Conservation (phyloP, 2,888 invertebrate genomes). For the Amitus sp. region DNA sequence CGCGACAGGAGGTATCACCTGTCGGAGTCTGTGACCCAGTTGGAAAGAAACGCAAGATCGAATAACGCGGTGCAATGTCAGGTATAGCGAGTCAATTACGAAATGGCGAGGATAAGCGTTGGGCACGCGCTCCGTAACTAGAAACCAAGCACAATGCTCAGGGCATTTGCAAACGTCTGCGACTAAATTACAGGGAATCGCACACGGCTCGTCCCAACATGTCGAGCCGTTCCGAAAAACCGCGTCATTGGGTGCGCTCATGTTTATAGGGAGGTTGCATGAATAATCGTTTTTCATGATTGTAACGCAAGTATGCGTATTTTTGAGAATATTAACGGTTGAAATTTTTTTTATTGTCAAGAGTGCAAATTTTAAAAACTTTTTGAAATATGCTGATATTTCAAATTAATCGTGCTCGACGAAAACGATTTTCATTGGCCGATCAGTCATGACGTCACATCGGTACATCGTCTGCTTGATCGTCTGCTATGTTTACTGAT, state of each 20-base stretch:
- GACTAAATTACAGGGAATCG: slow-evolving; percentile 15
- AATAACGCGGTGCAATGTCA: slow-evolving; percentile 38
- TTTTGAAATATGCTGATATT: too few species aligned
- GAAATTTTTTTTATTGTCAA: too few species aligned
- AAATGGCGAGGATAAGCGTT: slow-evolving; percentile 27
- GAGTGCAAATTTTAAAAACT: too few species aligned
- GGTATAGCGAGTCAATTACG: slow-evolving; percentile 39
- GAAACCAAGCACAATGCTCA: slow-evolving; percentile 22
- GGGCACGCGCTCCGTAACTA: slow-evolving; percentile 20
- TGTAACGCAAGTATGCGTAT: too few species aligned
- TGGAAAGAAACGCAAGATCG: slow-evolving; percentile 31
- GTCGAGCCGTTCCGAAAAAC: slow-evolving; percentile 1
- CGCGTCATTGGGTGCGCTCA: not conserved
- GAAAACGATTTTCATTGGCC: too few species aligned
- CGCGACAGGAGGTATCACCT: slow-evolving; percentile 14
- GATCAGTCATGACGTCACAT: too few species aligned
- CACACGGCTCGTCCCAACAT: slow-evolving; percentile 13
- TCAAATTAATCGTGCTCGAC: too few species aligned
- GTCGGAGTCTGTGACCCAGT: slow-evolving; percentile 28
- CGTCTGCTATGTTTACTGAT: too few species aligned
- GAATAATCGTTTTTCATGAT: too few species aligned
- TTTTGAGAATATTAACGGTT: too few species aligned
- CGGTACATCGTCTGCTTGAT: too few species aligned
- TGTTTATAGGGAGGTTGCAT: too few species aligned
- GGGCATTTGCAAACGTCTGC: slow-evolving; percentile 13